Conservation (phyloP, 2,797 vertebrate genomes). For the Tenualosa thibaudeaui region DNA sequence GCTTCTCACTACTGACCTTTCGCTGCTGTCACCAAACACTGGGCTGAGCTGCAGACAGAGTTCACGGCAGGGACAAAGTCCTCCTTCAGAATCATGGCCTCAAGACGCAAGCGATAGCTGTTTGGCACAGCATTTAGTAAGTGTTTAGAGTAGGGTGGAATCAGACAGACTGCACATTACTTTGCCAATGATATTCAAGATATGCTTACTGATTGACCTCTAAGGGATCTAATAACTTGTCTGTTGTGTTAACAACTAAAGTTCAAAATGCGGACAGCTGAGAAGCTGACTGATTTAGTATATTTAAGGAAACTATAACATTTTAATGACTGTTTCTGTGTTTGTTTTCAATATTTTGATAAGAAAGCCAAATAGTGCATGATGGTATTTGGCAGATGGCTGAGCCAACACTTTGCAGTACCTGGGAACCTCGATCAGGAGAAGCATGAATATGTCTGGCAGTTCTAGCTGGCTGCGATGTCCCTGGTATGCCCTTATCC, state of each 20-base stretch:
- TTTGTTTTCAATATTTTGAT: neutral
- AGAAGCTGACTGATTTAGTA: neutral
- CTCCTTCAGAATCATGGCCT: conserved; percentile 58
- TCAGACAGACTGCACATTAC: neutral
- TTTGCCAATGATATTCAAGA: neutral
- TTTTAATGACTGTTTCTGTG: neutral
- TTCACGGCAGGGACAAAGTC: conserved; percentile 54
- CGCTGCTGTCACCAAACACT: conserved; percentile 49
- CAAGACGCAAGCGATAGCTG: conserved; percentile 54
- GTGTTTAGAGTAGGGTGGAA: neutral
- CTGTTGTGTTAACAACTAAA: neutral
- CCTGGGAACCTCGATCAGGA: conserved; percentile 49
- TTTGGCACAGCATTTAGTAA: neutral
- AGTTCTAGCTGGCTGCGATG: conserved; percentile 43
- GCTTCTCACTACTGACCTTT: conserved; percentile 45
- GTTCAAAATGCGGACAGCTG: neutral
- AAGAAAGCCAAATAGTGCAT: neutral
- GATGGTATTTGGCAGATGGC: neutral
- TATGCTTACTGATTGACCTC: neutral
- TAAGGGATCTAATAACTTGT: neutral
- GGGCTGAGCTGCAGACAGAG: conserved; percentile 52
- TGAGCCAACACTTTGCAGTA: conserved; percentile 24
- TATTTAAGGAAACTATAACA: neutral
- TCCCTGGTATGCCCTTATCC: conserved; percentile 38
- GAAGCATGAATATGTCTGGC: conserved; percentile 48